phyloP scores from a whole-genome alignment of 1,140 invertebrate species.

The Cotesia vestalis region DNA sequence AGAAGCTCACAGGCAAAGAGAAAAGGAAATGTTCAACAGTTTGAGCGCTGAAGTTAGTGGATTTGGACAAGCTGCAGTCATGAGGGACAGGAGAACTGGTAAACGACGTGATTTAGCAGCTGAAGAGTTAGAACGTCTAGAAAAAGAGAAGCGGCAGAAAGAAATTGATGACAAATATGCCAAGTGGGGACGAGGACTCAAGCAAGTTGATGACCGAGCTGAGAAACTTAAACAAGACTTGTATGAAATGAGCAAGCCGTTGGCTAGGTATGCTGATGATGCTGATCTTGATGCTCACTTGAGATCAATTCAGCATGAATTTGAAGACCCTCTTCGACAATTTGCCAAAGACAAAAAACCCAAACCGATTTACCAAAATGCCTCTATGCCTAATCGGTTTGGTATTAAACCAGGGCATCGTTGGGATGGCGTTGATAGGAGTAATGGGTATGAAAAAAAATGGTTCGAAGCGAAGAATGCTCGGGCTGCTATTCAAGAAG shows the following conservation, averaged over 20 bases:
- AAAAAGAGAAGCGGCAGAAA: slow-evolving; percentile 75
- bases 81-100: slow-evolving; percentile 74
- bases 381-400: slow-evolving; percentile 89
- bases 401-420: slow-evolving; percentile 90
- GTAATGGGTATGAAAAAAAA: slow-evolving; percentile 95
- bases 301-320: slow-evolving; percentile 76
- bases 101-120: slow-evolving; percentile 71
- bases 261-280: slow-evolving; percentile 90
- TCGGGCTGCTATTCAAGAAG: slow-evolving; percentile 80
- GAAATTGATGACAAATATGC: slow-evolving; percentile 82
- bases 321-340: slow-evolving; percentile 91
- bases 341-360: slow-evolving; percentile 80
- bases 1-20: slow-evolving; percentile 72
- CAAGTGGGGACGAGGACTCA: slow-evolving; percentile 87
- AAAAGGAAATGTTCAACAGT: slow-evolving; percentile 76
- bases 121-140: slow-evolving; percentile 71
- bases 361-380: slow-evolving; percentile 80
- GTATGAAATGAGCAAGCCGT: slow-evolving; percentile 88
- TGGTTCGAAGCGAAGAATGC: slow-evolving; percentile 84
- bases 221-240: slow-evolving; percentile 75
- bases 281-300: slow-evolving; percentile 83
- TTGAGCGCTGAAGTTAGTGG: slow-evolving; percentile 79
- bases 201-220: slow-evolving; percentile 80
- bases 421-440: slow-evolving; percentile 98
- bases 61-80: slow-evolving; percentile 74